These are phyloP conservation scores for Pristionchus exspectatus DNA, from an alignment of 2,888 invertebrate species.

Conservation along the genomic window DNA sequence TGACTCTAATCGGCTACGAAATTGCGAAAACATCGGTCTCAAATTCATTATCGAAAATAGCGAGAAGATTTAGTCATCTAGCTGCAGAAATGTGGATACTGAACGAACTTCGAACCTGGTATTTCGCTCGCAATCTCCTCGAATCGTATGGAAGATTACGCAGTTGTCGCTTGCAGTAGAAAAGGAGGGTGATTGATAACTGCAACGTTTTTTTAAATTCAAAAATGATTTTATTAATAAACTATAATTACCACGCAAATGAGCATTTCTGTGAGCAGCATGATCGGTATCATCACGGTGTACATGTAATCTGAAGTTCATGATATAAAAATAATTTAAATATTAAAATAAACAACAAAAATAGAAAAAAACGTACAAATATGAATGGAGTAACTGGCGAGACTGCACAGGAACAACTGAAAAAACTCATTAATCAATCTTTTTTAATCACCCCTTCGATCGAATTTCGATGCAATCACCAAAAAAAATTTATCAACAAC, in stretches of 20 bases:
- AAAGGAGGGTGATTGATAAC: background rate
- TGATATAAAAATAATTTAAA: background rate
- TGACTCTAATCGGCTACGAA: too few relatives aligned
- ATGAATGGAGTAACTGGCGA: constrained; percentile 17
- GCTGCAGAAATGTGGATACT: too few relatives aligned
- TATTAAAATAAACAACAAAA: background rate
- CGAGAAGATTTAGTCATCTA: too few relatives aligned
- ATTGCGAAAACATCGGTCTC: too few relatives aligned
- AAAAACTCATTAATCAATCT: background rate
- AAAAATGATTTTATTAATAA: background rate
- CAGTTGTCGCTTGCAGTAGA: constrained; percentile 31
- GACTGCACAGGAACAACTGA: background rate
- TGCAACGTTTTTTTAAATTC: background rate
- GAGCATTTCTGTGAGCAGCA: background rate
- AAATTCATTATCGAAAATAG: too few relatives aligned
- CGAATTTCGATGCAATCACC: background rate
- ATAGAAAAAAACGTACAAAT: background rate
- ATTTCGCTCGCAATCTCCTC: background rate
- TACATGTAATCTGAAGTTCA: background rate
- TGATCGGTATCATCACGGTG: background rate
- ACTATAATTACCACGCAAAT: background rate
- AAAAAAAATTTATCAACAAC: background rate
- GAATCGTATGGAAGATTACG: constrained; percentile 1
- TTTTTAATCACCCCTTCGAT: too few relatives aligned
- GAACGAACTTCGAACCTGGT: constrained; percentile 28